A percentile compares a stretch with the other conserved stretches of the same genome.
Conservation (phyloP, 2,113 vertebrate genomes). For the Eurystomus gularis region DNA sequence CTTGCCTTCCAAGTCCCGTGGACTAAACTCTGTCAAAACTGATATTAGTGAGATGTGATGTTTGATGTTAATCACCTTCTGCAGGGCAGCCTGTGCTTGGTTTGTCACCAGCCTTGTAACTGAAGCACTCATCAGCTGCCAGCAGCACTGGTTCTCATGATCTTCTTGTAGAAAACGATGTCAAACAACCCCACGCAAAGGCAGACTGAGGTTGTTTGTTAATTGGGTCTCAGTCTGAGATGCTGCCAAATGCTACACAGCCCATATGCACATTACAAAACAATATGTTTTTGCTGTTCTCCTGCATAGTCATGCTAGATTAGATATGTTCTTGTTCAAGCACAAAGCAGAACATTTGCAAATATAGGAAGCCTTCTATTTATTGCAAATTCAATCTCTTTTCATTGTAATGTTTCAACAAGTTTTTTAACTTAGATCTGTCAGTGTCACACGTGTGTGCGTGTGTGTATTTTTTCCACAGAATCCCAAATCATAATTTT, state of each 20-base stretch:
- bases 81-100: background rate
- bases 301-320: background rate
- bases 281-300: background rate
- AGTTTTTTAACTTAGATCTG: background rate
- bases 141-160: background rate
- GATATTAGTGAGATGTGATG: background rate
- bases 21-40: background rate
- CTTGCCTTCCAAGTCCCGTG: background rate
- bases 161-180: background rate
- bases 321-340: background rate
- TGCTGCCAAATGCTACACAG: background rate
- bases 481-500: constrained; percentile 63
- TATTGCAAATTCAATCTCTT: constrained; percentile 1
- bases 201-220: background rate
- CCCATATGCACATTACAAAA: background rate
- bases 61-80: background rate
- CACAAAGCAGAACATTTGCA: background rate
- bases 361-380: constrained; percentile 47
- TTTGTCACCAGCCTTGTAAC: background rate
- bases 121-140: background rate
- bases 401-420: constrained; percentile 42
- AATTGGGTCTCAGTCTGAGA: background rate
- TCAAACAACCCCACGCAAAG: background rate
- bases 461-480: constrained; percentile 33
- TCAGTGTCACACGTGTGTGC: background rate